phyloP scores from a whole-genome alignment of 2,113 vertebrate species.

The Centropus bengalensis region DNA sequence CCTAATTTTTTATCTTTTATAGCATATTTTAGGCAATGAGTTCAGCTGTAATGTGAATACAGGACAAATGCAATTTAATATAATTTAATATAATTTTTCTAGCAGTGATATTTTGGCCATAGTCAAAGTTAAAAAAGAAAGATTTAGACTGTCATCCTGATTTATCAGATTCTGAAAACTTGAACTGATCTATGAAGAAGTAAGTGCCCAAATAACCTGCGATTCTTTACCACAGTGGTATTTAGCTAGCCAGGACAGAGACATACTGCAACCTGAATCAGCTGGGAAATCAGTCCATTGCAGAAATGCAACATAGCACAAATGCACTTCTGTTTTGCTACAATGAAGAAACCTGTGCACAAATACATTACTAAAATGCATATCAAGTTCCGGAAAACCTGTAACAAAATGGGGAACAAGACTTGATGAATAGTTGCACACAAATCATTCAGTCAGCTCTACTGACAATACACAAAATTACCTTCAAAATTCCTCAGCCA shows the following conservation, averaged over 20 bases:
- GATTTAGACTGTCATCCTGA: not conserved
- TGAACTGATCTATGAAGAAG: not conserved
- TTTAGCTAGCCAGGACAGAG: not conserved
- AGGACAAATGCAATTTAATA: not conserved
- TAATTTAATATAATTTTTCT: not conserved
- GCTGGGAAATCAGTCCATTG: not conserved
- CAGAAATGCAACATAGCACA: fast-evolving
- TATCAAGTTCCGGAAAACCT: not conserved
- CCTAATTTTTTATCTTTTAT: not conserved
- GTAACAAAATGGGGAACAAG: not conserved
- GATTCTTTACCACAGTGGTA: not conserved
- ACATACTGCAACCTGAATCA: not conserved
- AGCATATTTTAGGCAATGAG: not conserved
- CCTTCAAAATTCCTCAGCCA: not conserved
- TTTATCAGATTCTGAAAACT: not conserved
- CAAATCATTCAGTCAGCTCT: not conserved
- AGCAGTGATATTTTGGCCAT: not conserved
- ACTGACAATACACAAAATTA: not conserved
- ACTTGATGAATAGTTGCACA: not conserved
- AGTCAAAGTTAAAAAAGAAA: not conserved
- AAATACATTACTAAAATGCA: not conserved
- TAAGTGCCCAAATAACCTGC: not conserved
- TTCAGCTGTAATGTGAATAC: not conserved
- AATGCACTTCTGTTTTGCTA: not conserved
- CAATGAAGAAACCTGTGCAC: not conserved